Percentiles rank a stretch among this genome's conserved stretches.
Conservation (phyloP, 2,113 vertebrate species). For the Chloroceryle aenea region DNA sequence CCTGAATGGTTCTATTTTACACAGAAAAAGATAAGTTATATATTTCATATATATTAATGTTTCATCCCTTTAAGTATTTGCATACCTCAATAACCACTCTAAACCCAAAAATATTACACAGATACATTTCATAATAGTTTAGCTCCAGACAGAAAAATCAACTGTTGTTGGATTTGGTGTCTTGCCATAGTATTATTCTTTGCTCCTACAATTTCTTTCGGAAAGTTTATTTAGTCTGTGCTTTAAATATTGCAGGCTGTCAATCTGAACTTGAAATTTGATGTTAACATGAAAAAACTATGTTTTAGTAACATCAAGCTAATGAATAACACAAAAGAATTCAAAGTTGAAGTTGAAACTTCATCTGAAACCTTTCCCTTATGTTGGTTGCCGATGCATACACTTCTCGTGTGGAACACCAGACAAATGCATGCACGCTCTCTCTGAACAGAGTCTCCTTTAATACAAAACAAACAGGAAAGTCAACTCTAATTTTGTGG, state of each 20-base stretch:
- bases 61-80: constrained; percentile 48
- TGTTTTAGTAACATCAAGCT: constrained; percentile 55
- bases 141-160: constrained; percentile 56
- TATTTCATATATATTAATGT: constrained; percentile 26
- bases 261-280: constrained; percentile 59
- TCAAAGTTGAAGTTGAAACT: constrained; percentile 33
- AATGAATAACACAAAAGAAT: constrained; percentile 42
- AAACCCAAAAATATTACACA: constrained; percentile 54
- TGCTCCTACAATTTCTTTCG: constrained; percentile 53
- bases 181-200: constrained; percentile 68
- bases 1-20: constrained; percentile 45
- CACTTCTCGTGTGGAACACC: neutral
- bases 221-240: constrained; percentile 69
- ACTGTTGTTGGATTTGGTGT: constrained; percentile 66
- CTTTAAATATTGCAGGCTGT: constrained; percentile 59
- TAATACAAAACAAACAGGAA: constrained; percentile 67
- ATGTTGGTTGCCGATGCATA: neutral
- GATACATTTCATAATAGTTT: constrained; percentile 56
- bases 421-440: neutral
- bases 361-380: constrained; percentile 20
- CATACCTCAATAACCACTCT: constrained; percentile 48
- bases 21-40: constrained; percentile 33
- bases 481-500: constrained; percentile 64
- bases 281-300: constrained; percentile 31
- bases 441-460: constrained; percentile 30